Percentiles rank a stretch among this genome's conserved stretches.
These are phyloP conservation scores for Myotis lucifugus DNA, from an alignment of 2,113 vertebrate genomes.

Conservation along the genomic window DNA sequence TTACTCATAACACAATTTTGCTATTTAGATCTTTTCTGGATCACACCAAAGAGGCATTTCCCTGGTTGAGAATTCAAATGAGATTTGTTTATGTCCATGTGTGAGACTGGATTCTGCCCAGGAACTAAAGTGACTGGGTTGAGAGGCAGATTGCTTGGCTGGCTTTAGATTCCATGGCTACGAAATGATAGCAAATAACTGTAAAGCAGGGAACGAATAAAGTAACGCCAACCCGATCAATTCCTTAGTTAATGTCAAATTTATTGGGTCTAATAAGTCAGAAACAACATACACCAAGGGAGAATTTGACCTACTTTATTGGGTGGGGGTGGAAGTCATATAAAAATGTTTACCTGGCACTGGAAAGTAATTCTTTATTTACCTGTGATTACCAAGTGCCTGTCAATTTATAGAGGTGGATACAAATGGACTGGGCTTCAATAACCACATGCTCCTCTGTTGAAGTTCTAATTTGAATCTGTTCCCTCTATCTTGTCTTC, in stretches of 20 bases:
- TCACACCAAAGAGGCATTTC: constrained; percentile 39
- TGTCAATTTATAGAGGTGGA: not conserved
- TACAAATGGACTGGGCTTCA: not conserved
- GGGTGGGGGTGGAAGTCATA: not conserved
- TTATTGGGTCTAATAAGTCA: constrained; percentile 66
- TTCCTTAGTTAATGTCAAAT: constrained; percentile 14
- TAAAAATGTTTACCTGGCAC: constrained; percentile 24
- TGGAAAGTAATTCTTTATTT: not conserved
- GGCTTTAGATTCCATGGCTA: constrained; percentile 47
- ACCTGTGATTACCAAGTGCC: not conserved
- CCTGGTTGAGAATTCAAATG: constrained; percentile 22
- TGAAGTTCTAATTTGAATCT: not conserved
- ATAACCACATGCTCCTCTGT: not conserved
- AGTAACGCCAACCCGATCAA: constrained; percentile 59
- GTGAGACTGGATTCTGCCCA: constrained; percentile 26
- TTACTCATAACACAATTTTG: constrained; percentile 44
- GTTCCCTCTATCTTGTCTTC: not conserved
- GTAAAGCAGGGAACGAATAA: constrained; percentile 61
- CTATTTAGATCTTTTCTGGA: constrained; percentile 48
- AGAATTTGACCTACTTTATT: constrained; percentile 34
- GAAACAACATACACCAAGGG: constrained; percentile 46
- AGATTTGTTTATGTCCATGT: constrained; percentile 48
- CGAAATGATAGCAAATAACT: constrained; percentile 62
- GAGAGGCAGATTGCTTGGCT: constrained; percentile 62
- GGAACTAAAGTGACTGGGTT: constrained; percentile 55